Conservation (phyloP, 2,797 vertebrate species). For the Pantherophis alleghaniensis region DNA sequence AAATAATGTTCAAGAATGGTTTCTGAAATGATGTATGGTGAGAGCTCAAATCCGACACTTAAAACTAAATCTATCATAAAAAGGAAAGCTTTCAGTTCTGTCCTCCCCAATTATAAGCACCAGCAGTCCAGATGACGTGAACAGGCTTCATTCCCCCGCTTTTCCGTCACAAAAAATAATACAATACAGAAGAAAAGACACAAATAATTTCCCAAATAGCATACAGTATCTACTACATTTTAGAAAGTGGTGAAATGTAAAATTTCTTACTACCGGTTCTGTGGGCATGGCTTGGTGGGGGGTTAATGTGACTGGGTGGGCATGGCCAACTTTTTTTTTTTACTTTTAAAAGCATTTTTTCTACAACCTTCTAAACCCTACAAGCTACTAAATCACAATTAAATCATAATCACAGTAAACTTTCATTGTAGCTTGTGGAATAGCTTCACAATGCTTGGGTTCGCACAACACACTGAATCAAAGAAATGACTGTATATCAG, state of each 20-base stretch:
- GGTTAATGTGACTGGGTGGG: too few relatives aligned
- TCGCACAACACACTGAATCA: neutral
- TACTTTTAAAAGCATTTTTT: too few relatives aligned
- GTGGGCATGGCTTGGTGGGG: too few relatives aligned
- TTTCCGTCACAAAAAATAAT: conserved; percentile 73
- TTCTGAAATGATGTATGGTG: conserved; percentile 58
- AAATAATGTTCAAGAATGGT: conserved; percentile 57
- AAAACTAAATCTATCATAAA: conserved; percentile 58
- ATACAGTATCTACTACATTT: conserved; percentile 63
- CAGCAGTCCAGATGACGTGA: conserved; percentile 76
- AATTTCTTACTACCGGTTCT: too few relatives aligned
- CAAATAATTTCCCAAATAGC: conserved; percentile 38
- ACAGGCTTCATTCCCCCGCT: conserved; percentile 80
- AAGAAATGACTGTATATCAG: neutral
- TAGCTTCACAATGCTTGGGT: neutral
- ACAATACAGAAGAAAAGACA: conserved; percentile 68
- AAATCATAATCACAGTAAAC: neutral
- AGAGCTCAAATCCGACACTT: conserved; percentile 65
- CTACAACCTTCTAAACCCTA: too few relatives aligned
- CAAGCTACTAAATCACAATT: neutral
- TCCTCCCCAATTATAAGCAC: conserved; percentile 74
- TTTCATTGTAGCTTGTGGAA: neutral
- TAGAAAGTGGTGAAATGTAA: conserved; percentile 4
- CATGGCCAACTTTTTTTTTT: too few relatives aligned
- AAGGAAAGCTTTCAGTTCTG: conserved; percentile 58